Percentiles rank a stretch among this genome's conserved stretches.
Conservation (phyloP, 2,888 invertebrate genomes). For the Aleiodes leptofemur region DNA sequence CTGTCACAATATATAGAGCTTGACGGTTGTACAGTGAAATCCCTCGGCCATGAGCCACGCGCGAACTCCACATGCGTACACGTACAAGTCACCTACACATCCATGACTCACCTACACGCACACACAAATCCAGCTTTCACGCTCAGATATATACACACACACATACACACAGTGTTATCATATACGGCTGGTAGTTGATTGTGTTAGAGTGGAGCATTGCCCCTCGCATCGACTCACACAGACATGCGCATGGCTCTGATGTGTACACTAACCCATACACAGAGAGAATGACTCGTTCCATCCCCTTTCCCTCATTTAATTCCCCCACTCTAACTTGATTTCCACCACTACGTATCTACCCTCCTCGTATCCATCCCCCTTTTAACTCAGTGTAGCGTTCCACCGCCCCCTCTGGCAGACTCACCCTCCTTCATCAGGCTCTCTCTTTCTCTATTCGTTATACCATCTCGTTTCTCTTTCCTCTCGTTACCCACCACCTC, state of each 20-base stretch:
- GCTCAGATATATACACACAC: background rate
- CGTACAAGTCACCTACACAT: slow-evolving; percentile 36
- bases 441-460: slow-evolving; percentile 28
- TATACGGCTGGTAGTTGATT: slow-evolving; percentile 19
- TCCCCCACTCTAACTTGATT: slow-evolving; percentile 40
- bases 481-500: slow-evolving; percentile 49
- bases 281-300: slow-evolving; percentile 18
- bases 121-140: background rate
- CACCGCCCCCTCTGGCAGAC: slow-evolving; percentile 51
- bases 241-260: slow-evolving; percentile 39
- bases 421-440: slow-evolving; percentile 41
- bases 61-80: slow-evolving; percentile 39
- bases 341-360: slow-evolving; percentile 31
- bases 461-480: slow-evolving; percentile 34
- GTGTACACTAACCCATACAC: slow-evolving; percentile 36
- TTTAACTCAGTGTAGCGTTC: slow-evolving; percentile 42
- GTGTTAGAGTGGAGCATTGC: slow-evolving; percentile 60
- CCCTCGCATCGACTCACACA: slow-evolving; percentile 56
- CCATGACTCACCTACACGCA: slow-evolving; percentile 3
- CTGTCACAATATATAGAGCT: slow-evolving; percentile 40
- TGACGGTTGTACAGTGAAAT: slow-evolving; percentile 44
- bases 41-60: slow-evolving; percentile 48
- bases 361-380: slow-evolving; percentile 15
- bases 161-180: background rate
- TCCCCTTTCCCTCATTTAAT: slow-evolving; percentile 17